Base-by-base conservation (phyloP, 2,888 invertebrate species). In the Diadromus collaris region DNA sequence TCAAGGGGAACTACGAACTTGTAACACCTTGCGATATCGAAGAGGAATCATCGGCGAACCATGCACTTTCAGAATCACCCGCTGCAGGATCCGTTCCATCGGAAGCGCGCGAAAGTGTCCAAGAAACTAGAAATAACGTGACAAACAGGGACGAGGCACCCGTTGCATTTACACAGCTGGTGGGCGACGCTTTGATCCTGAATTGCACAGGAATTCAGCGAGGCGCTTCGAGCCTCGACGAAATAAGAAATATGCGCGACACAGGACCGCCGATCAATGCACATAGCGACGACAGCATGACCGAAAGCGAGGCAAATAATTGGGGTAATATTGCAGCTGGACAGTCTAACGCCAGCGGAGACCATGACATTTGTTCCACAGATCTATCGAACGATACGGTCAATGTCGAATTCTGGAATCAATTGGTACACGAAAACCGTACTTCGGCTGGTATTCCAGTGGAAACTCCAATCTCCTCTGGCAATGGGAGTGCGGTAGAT, bases 121-220 rank as follows among this genome's bases (percentile, higher is more conserved):
- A 5, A 4, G 60, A 46, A 29, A 5, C 56, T 7, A 21, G 9
- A 10, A 1, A 44, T 16, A 44, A 41, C 0, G 29, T 6, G 21
- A 69, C 1, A 21, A 27, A 58, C 5, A 2, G 16, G 3, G 6
- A 6, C 2, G 44, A 41, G 5, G n/a, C 24, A 13, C 51, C 34
- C 6, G 54, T 34, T 3, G 46, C 29, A 19, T 13, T 32, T 46
- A 1, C 6, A 1, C 1, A 1, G 24, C 27, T 46, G n/a, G 70
- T 60, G 0, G 32, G 16, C 1, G 27, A n/a, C 5, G 41, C 65
- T 69, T 34, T 81, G 27, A 80, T 76, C 29, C 76, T 89, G 13
- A 89, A 89, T 79, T 89, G 86, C 51, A 85, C 87, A 48, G 72
- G 73, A 56, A 51, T 86, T 19, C 85, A 83, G 58, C 86, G 73